Evolutionary conservation across 2,113 vertebrate genomes (phyloP), one percentile per base, ranked within the genome.

Genomic region (Panurus biarmicus): DNA sequence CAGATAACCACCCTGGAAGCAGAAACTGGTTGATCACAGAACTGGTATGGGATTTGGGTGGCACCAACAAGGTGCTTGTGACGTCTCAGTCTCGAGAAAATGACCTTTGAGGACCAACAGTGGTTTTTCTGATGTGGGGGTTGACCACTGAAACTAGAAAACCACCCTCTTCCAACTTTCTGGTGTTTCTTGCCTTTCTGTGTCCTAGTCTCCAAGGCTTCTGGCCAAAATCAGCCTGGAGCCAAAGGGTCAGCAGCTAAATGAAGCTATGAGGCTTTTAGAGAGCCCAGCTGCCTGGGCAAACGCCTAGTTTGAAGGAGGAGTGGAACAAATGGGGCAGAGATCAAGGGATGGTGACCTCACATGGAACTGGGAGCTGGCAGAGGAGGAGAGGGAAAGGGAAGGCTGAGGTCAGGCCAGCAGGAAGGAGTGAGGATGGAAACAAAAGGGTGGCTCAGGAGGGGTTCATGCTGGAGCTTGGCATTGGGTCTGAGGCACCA

Each of bases 81-180:
- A 85, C 2, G 9, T 85, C 67, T 40, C 38, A 22, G 44, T 40
- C 82, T 86, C 10, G 12, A 35, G 72, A 85, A 91, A 90, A 74
- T 60, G 33, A 71, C 45, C 36, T 84, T 35, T 78, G 57, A 69
- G n/a, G 42, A 78, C 38, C 56, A 93, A 56, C 35, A 77, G 56
- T 77, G 87, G 20, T 86, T 85, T 94, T 77, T 90, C 67, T 94
- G 64, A 94, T 77, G 69, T 80, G 75, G 85, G 91, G 16, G 23
- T 15, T 93, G 71, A 67, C 75, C 18, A 51, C 90, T 75, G 67
- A 86, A 83, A 85, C 21, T 44, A 71, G 75, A 74, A 91, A 94
- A 86, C 29, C 31, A 76, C n/a, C 8, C 48, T 60, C 48, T 77
- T 72, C 47, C 78, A 72, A 73, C 10, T 77, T 80, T 38, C 64